phyloP scores from a whole-genome alignment of 2,113 vertebrate species.

The Tringa solitaria region DNA sequence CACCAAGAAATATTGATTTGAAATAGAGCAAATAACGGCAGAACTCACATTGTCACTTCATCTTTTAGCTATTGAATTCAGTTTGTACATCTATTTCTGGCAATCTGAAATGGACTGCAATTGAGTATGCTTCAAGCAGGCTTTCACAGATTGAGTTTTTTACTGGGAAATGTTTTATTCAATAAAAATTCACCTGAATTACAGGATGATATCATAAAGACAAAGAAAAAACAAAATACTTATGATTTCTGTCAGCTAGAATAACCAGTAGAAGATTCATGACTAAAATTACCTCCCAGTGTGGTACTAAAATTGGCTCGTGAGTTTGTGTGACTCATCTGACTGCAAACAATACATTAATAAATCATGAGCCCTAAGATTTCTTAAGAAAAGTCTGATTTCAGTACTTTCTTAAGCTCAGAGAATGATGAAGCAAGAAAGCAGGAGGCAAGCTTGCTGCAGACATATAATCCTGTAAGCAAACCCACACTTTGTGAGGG shows the following conservation, averaged over 20 bases:
- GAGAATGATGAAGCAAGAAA: background rate
- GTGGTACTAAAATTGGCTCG: background rate
- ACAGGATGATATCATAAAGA: background rate
- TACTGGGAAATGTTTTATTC: background rate
- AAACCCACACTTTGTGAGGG: background rate
- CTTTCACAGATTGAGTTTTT: background rate
- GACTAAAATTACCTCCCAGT: conserved; percentile 17
- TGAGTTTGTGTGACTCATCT: conserved; percentile 9
- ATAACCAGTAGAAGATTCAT: background rate
- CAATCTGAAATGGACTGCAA: conserved; percentile 28
- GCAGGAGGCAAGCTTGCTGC: background rate
- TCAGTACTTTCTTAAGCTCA: background rate
- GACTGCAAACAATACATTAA: conserved; percentile 3
- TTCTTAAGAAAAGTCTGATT: background rate
- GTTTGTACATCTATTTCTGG: background rate
- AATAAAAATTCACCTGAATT: conserved; percentile 14
- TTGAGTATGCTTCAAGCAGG: background rate
- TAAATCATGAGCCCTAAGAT: background rate
- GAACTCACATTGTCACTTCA: background rate
- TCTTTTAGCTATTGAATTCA: background rate
- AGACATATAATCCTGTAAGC: background rate
- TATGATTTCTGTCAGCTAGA: conserved; percentile 2
- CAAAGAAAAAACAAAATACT: conserved; percentile 7
- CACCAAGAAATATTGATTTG: background rate
- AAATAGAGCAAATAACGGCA: conserved; percentile 25